Conservation (phyloP, 2,888 invertebrate genomes). For the Drosophila flavopinicola region DNA sequence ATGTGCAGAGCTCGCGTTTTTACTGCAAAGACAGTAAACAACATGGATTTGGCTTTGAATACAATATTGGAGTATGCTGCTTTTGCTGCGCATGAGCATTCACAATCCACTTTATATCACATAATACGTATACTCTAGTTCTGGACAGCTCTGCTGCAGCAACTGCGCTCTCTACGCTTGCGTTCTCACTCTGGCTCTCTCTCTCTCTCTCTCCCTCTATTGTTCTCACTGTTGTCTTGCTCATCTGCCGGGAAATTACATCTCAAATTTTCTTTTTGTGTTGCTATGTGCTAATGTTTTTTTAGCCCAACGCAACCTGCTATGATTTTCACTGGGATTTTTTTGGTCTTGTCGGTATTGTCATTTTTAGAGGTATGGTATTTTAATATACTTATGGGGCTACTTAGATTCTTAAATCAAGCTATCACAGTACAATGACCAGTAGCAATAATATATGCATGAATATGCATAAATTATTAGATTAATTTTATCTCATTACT, state of each 20-base stretch:
- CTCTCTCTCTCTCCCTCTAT: slow-evolving; percentile 3
- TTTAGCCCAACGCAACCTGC: slow-evolving; percentile 9
- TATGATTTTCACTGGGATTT: slow-evolving; percentile 42
- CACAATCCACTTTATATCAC: slow-evolving; percentile 30
- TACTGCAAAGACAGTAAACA: slow-evolving; percentile 54
- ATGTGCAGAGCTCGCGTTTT: slow-evolving; percentile 52
- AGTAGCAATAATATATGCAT: background rate
- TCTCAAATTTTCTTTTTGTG: slow-evolving; percentile 36
- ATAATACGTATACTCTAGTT: slow-evolving; percentile 12
- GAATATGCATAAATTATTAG: background rate
- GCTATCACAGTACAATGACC: slow-evolving; percentile 15
- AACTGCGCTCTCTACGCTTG: slow-evolving; percentile 38
- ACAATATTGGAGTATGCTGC: slow-evolving; percentile 24
- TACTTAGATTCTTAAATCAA: background rate
- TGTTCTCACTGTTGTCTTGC: slow-evolving; percentile 12
- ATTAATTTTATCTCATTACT: background rate
- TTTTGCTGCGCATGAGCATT: slow-evolving; percentile 55
- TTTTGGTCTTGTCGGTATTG: slow-evolving; percentile 27
- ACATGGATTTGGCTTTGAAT: slow-evolving; percentile 42
- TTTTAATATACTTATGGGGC: background rate
- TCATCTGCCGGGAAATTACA: slow-evolving; percentile 40
- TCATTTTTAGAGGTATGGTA: slow-evolving; percentile 3
- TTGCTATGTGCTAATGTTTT: slow-evolving; percentile 46
- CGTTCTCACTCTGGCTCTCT: slow-evolving; percentile 11
- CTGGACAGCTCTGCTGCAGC: background rate